Base-by-base conservation (phyloP, 2,888 invertebrate genomes). In the Oscheius onirici region DNA sequence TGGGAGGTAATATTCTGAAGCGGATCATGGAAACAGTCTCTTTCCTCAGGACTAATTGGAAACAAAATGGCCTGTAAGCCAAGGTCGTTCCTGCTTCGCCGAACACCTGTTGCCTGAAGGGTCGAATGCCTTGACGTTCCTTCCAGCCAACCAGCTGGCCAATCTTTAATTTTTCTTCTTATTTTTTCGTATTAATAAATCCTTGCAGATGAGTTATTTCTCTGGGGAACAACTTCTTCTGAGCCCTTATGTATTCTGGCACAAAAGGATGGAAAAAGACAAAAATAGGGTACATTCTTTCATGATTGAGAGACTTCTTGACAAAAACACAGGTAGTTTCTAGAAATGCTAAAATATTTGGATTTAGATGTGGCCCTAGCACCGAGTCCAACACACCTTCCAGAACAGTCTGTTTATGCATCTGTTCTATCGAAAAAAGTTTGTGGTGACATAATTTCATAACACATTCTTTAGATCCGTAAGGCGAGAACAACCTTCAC, bases 401-500 rank as follows among this genome's bases (percentile, higher is more conserved):
- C 60, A 69, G 69, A 54, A 6, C 34, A 8, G 34, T 34, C 34
- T 34, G 3, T 8, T 8, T 34, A 8, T 34, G 8, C 3, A 6
- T 34, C 34, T 34, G 34, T 8, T 8, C 34, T 34, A 34, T 34
- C 34, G 34, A 34, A 34, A 8, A 34, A 34, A 8, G 34, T 34
- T 8, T 34, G 8, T 34, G 5, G 3, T 8, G 5, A 8, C 34
- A 34, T 34, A 6, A 3, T 34, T 34, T 34, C 5, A 34, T 6
- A 3, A 34, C 3, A 34, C 3, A 0, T 8, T 34, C 34, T 34
- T 88, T 88, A 87, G 75, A 76, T 85, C 17, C 79, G 88, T 20
- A 88, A 88, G 69, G 87, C 88, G 26, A 69, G 88, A 17, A 88
- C 88, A 26, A 99, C 99, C 52, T 99, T 99, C 91, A 97, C 97